These are phyloP conservation scores for Micronycteris hirsuta DNA, from an alignment of 2,113 vertebrate species.

Conservation along the genomic window DNA sequence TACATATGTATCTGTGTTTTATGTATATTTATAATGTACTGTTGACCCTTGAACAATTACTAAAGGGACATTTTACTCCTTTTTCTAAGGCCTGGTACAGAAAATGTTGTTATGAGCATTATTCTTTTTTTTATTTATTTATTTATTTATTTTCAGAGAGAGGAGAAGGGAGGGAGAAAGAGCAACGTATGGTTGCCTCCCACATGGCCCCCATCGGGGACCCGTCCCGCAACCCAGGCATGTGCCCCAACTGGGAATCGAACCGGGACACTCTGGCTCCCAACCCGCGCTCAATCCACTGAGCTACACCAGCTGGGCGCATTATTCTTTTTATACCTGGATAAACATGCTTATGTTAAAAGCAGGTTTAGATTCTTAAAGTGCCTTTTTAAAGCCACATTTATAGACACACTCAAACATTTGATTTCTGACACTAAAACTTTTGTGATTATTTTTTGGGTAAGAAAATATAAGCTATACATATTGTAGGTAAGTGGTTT, in stretches of 20 bases:
- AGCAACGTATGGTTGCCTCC: too few relatives aligned
- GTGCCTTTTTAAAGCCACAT: neutral
- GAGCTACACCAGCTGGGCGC: too few relatives aligned
- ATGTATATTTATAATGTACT: neutral
- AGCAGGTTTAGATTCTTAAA: neutral
- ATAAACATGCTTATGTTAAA: neutral
- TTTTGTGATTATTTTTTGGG: neutral
- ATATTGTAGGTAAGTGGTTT: neutral
- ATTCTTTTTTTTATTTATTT: too few relatives aligned
- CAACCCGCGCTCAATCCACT: too few relatives aligned
- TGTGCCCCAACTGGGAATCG: too few relatives aligned
- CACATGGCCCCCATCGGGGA: too few relatives aligned
- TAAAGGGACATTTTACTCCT: neutral
- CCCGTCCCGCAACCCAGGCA: too few relatives aligned
- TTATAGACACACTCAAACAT: neutral
- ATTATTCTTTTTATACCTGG: neutral
- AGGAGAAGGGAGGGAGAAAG: too few relatives aligned
- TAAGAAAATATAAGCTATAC: neutral
- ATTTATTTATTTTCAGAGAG: too few relatives aligned
- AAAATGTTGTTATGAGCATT: neutral
- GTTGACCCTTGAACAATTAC: neutral
- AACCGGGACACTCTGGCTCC: too few relatives aligned
- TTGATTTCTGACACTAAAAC: conserved; percentile 3
- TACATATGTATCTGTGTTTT: neutral
- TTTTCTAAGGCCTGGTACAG: neutral